Evolutionary conservation across 2,113 vertebrate genomes (phyloP).

Genomic region (Pterocles orientalis): DNA sequence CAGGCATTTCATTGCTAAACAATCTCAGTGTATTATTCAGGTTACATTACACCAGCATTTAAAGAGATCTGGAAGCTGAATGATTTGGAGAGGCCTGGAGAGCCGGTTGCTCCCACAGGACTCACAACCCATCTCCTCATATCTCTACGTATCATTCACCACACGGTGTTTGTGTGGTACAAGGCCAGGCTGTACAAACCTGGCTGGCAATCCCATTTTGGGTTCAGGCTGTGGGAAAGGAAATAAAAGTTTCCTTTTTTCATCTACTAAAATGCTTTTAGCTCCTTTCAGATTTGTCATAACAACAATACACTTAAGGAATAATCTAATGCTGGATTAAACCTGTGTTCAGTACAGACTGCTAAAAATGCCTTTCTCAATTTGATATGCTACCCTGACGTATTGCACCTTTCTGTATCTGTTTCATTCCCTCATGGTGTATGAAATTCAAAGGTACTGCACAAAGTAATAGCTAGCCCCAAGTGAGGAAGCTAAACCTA

Average conservation of each 20-base stretch:
- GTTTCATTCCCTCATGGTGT: slow-evolving; percentile 48
- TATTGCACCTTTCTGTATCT: slow-evolving; percentile 48
- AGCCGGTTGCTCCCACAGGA: background rate
- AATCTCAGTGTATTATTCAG: background rate
- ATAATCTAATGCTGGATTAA: slow-evolving; percentile 27
- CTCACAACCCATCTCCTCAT: background rate
- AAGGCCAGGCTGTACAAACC: background rate
- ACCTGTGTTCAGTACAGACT: background rate
- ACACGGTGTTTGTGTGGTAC: background rate
- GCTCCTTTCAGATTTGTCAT: slow-evolving; percentile 52
- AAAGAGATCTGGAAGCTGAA: background rate
- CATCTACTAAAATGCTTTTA: slow-evolving; percentile 63
- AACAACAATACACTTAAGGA: slow-evolving; percentile 53
- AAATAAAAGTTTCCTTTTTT: slow-evolving; percentile 15
- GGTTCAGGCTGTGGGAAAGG: slow-evolving; percentile 1
- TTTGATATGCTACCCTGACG: slow-evolving; percentile 56
- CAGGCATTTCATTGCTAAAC: background rate
- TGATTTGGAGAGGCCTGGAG: background rate
- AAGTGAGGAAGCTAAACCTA: slow-evolving; percentile 2
- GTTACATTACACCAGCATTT: background rate
- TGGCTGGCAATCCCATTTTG: background rate
- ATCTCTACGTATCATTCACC: background rate
- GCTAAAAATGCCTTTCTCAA: slow-evolving; percentile 59
- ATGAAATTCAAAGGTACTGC: slow-evolving; percentile 36
- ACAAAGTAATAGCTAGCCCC: slow-evolving; percentile 26